Evolutionary conservation across 2,113 vertebrate species (phyloP).

Genomic region (Triplophysa dalaica): DNA sequence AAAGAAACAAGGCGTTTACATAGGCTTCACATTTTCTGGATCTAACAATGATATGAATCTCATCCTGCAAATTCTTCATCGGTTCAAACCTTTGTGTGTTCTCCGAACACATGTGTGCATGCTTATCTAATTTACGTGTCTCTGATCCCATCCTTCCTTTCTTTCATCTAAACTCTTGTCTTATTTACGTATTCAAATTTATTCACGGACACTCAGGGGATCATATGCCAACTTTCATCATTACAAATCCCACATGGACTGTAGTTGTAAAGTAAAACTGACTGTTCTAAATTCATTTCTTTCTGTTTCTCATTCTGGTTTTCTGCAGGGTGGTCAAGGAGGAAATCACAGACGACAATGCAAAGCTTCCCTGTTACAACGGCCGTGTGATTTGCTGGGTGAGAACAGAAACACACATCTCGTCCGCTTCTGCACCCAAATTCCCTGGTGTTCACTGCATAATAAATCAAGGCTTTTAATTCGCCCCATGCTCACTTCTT

Average conservation of each 20-base stretch:
- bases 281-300: slow-evolving; percentile 19
- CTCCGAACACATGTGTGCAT: background rate
- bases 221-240: slow-evolving; percentile 24
- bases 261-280: slow-evolving; percentile 8
- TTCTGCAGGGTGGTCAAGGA: slow-evolving; percentile 87
- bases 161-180: slow-evolving; percentile 28
- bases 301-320: background rate
- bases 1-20: too few relatives aligned
- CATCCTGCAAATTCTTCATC: background rate
- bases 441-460: slow-evolving; percentile 31
- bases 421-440: background rate
- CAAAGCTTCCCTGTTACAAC: slow-evolving; percentile 88
- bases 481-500: slow-evolving; percentile 15
- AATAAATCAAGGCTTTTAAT: slow-evolving; percentile 34
- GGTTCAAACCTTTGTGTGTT: slow-evolving; percentile 21
- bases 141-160: slow-evolving; percentile 1
- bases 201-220: slow-evolving; percentile 29
- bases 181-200: slow-evolving; percentile 43
- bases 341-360: slow-evolving; percentile 87
- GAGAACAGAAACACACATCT: slow-evolving; percentile 57
- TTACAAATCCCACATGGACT: slow-evolving; percentile 1
- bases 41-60: background rate
- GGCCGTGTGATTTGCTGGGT: slow-evolving; percentile 92
- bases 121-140: slow-evolving; percentile 23
- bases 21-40: too few relatives aligned